Percentiles rank a stretch among this genome's conserved stretches.
These are phyloP conservation scores for Mus spretus DNA, from an alignment of 2,797 vertebrate species.

Conservation along the genomic window DNA sequence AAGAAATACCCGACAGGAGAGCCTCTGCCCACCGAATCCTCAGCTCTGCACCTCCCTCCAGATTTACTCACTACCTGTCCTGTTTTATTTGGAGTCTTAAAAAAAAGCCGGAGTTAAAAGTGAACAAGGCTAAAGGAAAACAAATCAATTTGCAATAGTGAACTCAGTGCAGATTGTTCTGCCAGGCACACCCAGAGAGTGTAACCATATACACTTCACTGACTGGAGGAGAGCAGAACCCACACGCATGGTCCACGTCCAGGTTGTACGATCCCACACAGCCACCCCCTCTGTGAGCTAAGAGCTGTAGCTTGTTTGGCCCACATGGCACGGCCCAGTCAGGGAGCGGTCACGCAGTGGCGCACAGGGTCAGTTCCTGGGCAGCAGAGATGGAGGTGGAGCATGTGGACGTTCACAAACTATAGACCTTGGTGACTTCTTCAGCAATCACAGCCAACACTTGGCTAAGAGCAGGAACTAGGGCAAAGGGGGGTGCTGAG, in stretches of 20 bases:
- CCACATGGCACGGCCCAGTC: background rate
- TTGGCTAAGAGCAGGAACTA: constrained; percentile 52
- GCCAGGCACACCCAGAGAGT: background rate
- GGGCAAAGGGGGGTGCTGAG: constrained; percentile 65
- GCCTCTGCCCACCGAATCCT: background rate
- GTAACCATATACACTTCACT: background rate
- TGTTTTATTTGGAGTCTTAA: background rate
- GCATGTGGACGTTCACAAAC: background rate
- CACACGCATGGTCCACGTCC: background rate
- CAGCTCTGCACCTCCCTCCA: background rate
- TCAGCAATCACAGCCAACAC: background rate
- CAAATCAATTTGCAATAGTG: background rate
- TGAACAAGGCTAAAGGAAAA: background rate
- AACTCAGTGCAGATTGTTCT: background rate
- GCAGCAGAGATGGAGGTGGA: background rate
- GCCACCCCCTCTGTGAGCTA: background rate
- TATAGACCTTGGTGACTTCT: background rate
- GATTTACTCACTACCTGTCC: background rate
- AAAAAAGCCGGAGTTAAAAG: background rate
- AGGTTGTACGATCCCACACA: background rate
- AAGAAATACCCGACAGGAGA: background rate
- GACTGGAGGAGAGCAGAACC: background rate
- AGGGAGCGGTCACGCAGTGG: background rate
- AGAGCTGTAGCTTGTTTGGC: background rate
- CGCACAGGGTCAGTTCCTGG: background rate